A percentile compares a stretch with the other conserved stretches of the same genome.
These are phyloP conservation scores for Darevskia nairensis DNA, from an alignment of 2,797 vertebrate genomes.

Conservation along the genomic window DNA sequence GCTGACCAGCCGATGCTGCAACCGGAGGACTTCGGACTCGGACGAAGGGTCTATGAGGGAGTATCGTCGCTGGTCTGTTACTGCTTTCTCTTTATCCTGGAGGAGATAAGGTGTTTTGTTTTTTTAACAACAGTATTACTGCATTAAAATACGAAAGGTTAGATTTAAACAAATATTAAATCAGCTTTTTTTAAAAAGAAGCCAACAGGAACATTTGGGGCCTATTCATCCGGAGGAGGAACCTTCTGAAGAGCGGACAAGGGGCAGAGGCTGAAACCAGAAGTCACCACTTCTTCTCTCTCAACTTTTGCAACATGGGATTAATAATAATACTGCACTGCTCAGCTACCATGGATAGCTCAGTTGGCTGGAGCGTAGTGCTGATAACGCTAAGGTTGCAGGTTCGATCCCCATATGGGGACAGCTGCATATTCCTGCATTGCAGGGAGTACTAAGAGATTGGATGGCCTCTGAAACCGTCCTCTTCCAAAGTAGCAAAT, in stretches of 20 bases:
- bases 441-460: no score
- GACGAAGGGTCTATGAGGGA: constrained; percentile 91
- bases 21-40: constrained; percentile 87
- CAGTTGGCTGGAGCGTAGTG: no score
- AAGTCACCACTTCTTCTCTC: neutral
- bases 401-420: no score
- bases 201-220: neutral
- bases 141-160: neutral
- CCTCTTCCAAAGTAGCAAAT: no score
- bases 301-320: no score
- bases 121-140: neutral
- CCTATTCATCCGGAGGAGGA: neutral
- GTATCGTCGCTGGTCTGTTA: constrained; percentile 88
- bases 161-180: neutral
- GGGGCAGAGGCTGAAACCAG: neutral
- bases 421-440: no score
- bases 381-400: no score
- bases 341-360: no score
- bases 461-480: no score
- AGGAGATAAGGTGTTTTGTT: no score
- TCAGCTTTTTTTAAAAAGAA: neutral
- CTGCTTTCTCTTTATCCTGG: constrained; percentile 89
- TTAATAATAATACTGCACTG: no score
- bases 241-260: neutral
- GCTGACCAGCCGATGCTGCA: constrained; percentile 89